Percentiles rank a stretch among this genome's conserved stretches.
Conservation (phyloP, 2,888 invertebrate species). For the Dolichomitus sp. region DNA sequence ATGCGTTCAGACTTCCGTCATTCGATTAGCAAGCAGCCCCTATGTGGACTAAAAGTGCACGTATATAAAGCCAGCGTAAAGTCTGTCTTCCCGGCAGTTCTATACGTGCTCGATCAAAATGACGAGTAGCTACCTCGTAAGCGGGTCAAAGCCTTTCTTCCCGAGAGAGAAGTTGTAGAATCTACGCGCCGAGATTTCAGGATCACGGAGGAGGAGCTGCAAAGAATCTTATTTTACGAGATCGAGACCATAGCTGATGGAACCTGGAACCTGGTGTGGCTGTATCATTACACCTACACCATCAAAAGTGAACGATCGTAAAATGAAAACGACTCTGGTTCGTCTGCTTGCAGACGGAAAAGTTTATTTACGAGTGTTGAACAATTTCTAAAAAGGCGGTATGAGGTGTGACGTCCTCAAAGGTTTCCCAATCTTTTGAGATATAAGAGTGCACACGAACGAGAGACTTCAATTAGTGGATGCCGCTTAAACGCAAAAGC, state of each 20-base stretch:
- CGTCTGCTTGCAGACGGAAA: conserved; percentile 24
- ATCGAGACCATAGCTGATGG: neutral
- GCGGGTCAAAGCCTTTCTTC: neutral
- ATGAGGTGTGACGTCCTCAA: neutral
- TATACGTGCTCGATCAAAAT: conserved; percentile 10
- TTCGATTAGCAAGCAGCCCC: neutral
- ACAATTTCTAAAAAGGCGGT: neutral
- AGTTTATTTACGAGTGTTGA: conserved; percentile 53
- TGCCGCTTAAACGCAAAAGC: conserved; percentile 2
- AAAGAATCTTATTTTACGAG: conserved; percentile 10
- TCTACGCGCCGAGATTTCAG: conserved; percentile 4
- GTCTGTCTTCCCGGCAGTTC: neutral
- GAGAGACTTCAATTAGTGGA: conserved; percentile 51
- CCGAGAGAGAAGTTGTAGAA: neutral
- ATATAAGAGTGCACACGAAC: conserved; percentile 31
- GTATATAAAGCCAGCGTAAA: neutral
- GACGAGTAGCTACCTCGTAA: neutral
- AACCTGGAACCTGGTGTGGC: neutral
- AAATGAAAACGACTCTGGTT: conserved; percentile 38
- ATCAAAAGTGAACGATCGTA: conserved; percentile 39
- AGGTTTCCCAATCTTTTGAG: neutral
- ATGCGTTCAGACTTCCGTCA: conserved; percentile 20
- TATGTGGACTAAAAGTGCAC: conserved; percentile 3
- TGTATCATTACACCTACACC: conserved; percentile 2
- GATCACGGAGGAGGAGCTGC: neutral